These are phyloP conservation scores for Panzeria rudis DNA, from an alignment of 2,888 invertebrate genomes.

Conservation along the genomic window DNA sequence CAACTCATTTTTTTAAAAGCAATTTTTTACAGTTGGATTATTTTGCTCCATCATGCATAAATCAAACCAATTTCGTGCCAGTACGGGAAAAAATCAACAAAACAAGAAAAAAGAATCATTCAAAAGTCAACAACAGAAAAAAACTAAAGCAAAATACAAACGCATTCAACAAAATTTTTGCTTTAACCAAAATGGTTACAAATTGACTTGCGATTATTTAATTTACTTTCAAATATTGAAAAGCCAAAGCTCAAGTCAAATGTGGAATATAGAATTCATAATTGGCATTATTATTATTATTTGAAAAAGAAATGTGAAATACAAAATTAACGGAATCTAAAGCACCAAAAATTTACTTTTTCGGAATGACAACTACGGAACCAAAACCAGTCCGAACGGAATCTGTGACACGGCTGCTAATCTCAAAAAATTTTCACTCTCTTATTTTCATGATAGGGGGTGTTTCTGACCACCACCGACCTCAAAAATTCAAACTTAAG, in stretches of 20 bases:
- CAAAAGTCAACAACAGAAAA: slow-evolving; percentile 54
- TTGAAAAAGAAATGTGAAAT: too few relatives aligned
- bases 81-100: slow-evolving; percentile 42
- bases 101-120: slow-evolving; percentile 54
- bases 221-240: slow-evolving; percentile 32
- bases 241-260: background rate
- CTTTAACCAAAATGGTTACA: slow-evolving; percentile 44
- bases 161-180: background rate
- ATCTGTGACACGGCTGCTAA: too few relatives aligned
- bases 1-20: slow-evolving; percentile 75
- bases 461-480: too few relatives aligned
- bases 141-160: slow-evolving; percentile 41
- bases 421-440: too few relatives aligned
- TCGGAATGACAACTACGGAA: too few relatives aligned
- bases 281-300: too few relatives aligned
- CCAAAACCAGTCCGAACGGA: too few relatives aligned
- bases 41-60: slow-evolving; percentile 81
- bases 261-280: background rate
- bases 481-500: too few relatives aligned
- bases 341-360: too few relatives aligned
- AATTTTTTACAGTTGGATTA: slow-evolving; percentile 80
- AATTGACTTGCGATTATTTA: slow-evolving; percentile 45
- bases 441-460: too few relatives aligned
- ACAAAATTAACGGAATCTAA: too few relatives aligned
- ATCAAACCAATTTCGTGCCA: slow-evolving; percentile 77